Percentiles rank a stretch among this genome's conserved stretches.
phyloP scores from a whole-genome alignment of 2,888 invertebrate genomes.

The Drosophila paucipuncta region DNA sequence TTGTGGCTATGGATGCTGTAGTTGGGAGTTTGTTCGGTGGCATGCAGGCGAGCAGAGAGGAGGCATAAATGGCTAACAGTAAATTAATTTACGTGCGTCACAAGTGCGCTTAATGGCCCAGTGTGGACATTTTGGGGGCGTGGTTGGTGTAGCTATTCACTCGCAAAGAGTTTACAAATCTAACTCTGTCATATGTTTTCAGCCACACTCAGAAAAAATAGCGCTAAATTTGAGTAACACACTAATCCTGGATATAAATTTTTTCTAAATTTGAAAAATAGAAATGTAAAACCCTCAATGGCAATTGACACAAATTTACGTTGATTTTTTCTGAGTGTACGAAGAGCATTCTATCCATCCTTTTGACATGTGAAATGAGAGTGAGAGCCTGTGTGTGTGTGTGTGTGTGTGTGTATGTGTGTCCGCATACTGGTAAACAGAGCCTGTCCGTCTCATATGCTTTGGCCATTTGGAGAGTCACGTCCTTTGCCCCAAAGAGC shows the following conservation, averaged over 20 bases:
- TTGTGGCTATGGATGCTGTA: slow-evolving; percentile 20
- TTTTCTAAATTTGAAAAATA: neutral
- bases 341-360: slow-evolving; percentile 22
- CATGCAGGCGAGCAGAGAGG: neutral
- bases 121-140: slow-evolving; percentile 38
- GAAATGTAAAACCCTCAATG: neutral
- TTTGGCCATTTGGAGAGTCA: slow-evolving; percentile 40
- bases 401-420: slow-evolving; percentile 36
- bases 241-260: neutral
- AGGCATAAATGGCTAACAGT: slow-evolving; percentile 70
- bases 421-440: slow-evolving; percentile 20
- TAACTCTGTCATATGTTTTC: slow-evolving; percentile 48
- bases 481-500: slow-evolving; percentile 26
- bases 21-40: slow-evolving; percentile 6
- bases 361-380: slow-evolving; percentile 62
- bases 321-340: neutral
- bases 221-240: neutral
- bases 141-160: slow-evolving; percentile 28
- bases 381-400: slow-evolving; percentile 29
- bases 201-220: neutral
- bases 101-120: slow-evolving; percentile 73
- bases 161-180: slow-evolving; percentile 48
- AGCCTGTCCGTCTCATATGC: slow-evolving; percentile 10
- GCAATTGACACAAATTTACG: neutral
- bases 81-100: slow-evolving; percentile 76